Percentiles rank a stretch among this genome's conserved stretches.
Evolutionary conservation across 92 coral and sea anemone species (phyloP).

Genomic region (Metridium senile): DNA sequence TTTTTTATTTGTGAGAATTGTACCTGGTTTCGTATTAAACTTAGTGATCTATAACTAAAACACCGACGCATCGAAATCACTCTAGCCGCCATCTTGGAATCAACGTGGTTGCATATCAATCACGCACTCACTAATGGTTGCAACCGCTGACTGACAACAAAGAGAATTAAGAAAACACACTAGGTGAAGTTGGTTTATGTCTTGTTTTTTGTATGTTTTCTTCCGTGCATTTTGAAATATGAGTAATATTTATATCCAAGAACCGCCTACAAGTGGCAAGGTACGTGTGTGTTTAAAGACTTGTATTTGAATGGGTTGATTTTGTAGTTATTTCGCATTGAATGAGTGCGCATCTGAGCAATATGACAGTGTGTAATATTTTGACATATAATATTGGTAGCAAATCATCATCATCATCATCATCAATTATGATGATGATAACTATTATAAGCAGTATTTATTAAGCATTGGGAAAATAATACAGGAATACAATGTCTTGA

Average conservation of each 20-base stretch:
- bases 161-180: background rate
- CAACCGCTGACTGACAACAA: constrained; percentile 51
- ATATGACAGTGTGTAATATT: no score
- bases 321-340: no score
- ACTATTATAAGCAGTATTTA: no score
- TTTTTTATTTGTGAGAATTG: background rate
- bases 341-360: no score
- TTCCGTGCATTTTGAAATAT: constrained; percentile 28
- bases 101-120: constrained; percentile 51
- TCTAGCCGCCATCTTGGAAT: constrained; percentile 77
- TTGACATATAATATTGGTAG: no score
- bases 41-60: background rate
- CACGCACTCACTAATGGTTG: background rate
- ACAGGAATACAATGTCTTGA: no score
- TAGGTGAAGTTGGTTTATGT: background rate
- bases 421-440: no score
- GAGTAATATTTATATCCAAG: constrained; percentile 98
- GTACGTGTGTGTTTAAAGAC: constrained; percentile 41
- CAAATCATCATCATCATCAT: no score
- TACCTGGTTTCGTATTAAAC: constrained; percentile 28
- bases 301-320: no score
- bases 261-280: constrained; percentile 98
- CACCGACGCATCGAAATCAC: constrained; percentile 18
- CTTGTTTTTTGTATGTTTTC: constrained; percentile 3
- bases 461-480: no score